Evolutionary conservation across 2,888 invertebrate genomes (phyloP), one percentile per base, ranked within the genome.

Genomic region (Polyploca ridens): DNA sequence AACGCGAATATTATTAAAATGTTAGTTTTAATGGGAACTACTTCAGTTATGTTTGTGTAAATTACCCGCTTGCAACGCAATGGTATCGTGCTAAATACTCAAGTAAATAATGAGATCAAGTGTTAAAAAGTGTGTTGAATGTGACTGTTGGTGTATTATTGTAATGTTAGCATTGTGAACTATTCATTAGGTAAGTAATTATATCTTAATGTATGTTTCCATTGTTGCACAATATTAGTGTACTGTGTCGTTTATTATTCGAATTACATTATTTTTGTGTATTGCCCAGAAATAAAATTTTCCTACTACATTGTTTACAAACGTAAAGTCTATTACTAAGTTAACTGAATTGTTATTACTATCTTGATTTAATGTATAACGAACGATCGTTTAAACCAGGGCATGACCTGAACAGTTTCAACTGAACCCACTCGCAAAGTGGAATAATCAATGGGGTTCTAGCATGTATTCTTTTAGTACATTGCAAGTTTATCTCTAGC

Each of bases 21-120:
- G 41, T 49, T 68, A 67, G 66, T 67, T 67, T 66, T 63, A 60
- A 64, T 60, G 63, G 46, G 63, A 44, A 44, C 11, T 66, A 44
- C 7, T 67, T 69, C 19, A 19, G 54, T 54, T 16, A 19, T 70
- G 70, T 66, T 69, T 44, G 73, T 73, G 66, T 72, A 62, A 71
- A 75, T 64, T 67, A 61, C 66, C 68, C 54, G 54, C 54, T 65
- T 72, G 67, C 62, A 54, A 33, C 60, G 62, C 54, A 63, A 66
- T 59, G 62, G 63, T 63, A 59, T 63, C 68, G 75, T 79, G 77
- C 63, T 75, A 79, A 79, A 67, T 81, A 66, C 74, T 72, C 74
- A 57, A 68, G 74, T 78, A 79, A 83, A 80, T 79, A 78, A 69
- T 72, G 59, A 70, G 65, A 77, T 72, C 68, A 66, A 73, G 66